These are phyloP conservation scores for Columba guinea DNA, from an alignment of 2,797 vertebrate genomes.

Conservation along the genomic window DNA sequence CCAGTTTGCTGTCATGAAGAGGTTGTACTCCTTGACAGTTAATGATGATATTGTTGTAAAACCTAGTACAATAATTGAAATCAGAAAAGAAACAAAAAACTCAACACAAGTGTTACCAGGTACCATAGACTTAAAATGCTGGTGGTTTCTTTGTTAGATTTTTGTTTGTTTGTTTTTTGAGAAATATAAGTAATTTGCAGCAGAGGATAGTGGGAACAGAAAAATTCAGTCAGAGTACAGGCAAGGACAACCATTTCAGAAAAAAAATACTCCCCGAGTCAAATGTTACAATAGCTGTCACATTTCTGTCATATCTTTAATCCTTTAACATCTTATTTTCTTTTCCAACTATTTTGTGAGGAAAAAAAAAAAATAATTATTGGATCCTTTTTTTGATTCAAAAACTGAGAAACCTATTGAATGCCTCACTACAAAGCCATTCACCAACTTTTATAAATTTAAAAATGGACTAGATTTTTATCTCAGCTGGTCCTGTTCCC, in stretches of 20 bases:
- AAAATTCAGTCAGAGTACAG: background rate
- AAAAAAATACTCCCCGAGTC: background rate
- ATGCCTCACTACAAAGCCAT: background rate
- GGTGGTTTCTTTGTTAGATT: no score
- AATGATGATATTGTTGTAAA: background rate
- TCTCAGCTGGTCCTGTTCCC: background rate
- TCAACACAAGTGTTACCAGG: background rate
- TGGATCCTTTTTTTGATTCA: background rate
- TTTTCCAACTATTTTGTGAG: background rate
- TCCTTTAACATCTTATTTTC: background rate
- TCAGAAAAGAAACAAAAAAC: background rate
- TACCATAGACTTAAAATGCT: background rate
- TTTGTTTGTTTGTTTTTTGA: background rate
- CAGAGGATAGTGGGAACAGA: background rate
- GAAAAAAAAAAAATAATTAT: background rate
- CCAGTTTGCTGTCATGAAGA: background rate
- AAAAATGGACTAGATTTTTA: background rate
- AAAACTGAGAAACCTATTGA: background rate
- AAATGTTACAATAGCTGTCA: background rate
- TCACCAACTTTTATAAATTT: background rate
- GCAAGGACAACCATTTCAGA: background rate
- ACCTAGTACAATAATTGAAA: background rate
- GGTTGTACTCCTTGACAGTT: background rate
- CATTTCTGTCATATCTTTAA: background rate
- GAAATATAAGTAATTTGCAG: background rate